These are phyloP conservation scores for Nicator chloris DNA, from an alignment of 2,113 vertebrate genomes.

Conservation along the genomic window DNA sequence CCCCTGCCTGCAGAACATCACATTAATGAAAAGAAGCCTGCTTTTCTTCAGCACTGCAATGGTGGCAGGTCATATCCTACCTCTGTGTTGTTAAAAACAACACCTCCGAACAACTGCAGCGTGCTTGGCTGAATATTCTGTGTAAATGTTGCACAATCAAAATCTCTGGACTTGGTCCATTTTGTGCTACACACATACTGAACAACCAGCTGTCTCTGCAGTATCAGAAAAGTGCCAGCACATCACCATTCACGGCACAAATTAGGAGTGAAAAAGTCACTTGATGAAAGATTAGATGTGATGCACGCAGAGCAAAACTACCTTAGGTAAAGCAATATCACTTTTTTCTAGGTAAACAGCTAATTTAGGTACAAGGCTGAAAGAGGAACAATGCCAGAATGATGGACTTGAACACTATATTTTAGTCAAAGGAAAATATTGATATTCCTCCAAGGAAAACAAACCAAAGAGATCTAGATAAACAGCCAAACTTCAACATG, in stretches of 20 bases:
- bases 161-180: neutral
- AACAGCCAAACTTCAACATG: neutral
- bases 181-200: neutral
- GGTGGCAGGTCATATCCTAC: neutral
- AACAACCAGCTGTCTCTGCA: neutral
- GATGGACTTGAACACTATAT: accelerated
- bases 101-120: neutral
- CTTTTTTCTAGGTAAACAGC: neutral
- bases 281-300: neutral
- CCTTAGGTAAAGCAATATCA: neutral
- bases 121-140: neutral
- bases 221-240: neutral
- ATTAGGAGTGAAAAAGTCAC: neutral
- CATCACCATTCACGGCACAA: neutral
- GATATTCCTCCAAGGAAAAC: neutral
- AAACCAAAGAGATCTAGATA: neutral
- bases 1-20: neutral
- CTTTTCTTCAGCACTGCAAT: neutral
- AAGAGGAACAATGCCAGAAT: neutral
- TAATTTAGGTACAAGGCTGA: neutral
- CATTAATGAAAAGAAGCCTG: neutral
- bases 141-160: neutral
- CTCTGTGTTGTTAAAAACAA: neutral
- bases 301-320: neutral
- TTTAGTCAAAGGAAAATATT: neutral